These are phyloP conservation scores for Equus quagga DNA, from an alignment of 2,113 vertebrate genomes.

Conservation along the genomic window DNA sequence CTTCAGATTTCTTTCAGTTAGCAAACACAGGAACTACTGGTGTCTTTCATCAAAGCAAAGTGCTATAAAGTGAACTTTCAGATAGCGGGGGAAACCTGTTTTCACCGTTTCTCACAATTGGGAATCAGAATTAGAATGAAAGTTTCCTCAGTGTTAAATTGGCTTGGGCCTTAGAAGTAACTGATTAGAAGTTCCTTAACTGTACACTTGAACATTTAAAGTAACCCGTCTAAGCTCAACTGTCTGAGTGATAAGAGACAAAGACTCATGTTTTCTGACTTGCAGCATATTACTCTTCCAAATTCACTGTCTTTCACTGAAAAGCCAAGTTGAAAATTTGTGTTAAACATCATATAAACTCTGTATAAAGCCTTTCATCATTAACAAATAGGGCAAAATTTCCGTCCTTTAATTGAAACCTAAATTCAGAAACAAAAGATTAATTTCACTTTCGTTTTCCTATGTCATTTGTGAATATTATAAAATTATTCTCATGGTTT, in stretches of 20 bases:
- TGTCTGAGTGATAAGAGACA: background rate
- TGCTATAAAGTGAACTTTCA: too few relatives aligned
- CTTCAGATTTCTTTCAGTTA: too few relatives aligned
- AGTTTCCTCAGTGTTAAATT: background rate
- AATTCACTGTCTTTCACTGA: background rate
- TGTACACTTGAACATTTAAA: background rate
- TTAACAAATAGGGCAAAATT: background rate
- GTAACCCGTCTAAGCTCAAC: background rate
- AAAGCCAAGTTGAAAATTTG: background rate
- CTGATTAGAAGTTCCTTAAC: background rate
- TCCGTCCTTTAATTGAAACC: background rate
- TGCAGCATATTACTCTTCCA: background rate
- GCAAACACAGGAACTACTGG: too few relatives aligned
- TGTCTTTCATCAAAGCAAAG: too few relatives aligned
- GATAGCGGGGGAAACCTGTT: too few relatives aligned
- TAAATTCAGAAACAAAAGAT: background rate
- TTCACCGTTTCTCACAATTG: background rate
- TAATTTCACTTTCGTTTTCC: background rate
- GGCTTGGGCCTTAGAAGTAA: background rate
- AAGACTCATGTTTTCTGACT: background rate
- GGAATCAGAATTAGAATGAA: background rate
- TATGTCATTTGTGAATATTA: background rate
- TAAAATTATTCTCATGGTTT: background rate
- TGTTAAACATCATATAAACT: background rate
- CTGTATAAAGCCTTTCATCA: background rate